A percentile compares a stretch with the other conserved stretches of the same genome.
These are phyloP conservation scores for Rhinogobius similis DNA, from an alignment of 2,113 vertebrate species.

Conservation along the genomic window DNA sequence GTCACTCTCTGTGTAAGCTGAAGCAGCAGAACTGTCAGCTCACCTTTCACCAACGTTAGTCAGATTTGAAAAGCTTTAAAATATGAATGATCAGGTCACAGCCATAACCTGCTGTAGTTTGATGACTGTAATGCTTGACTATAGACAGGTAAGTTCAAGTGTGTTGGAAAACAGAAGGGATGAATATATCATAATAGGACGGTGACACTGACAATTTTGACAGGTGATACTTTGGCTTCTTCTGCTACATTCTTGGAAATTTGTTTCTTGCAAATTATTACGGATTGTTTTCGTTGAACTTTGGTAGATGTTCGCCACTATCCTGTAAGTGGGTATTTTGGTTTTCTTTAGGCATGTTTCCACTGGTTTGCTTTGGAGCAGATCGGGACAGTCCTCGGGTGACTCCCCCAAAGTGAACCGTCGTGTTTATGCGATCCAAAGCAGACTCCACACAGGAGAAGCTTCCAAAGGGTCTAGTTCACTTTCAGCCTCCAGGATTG, in stretches of 20 bases:
- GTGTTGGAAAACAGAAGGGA: not conserved
- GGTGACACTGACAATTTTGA: not conserved
- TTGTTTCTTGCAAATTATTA: too few species aligned
- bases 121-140: not conserved
- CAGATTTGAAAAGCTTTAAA: constrained; percentile 5
- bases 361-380: too few species aligned
- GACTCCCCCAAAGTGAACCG: too few species aligned
- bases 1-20: constrained; percentile 1
- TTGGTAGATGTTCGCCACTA: not conserved
- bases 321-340: not conserved
- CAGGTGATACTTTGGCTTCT: not conserved
- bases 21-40: constrained; percentile 11
- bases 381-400: too few species aligned
- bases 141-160: not conserved
- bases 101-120: not conserved
- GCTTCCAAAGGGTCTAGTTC: too few species aligned
- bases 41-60: constrained; percentile 5
- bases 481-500: too few species aligned
- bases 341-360: not conserved
- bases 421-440: too few species aligned
- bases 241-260: too few species aligned
- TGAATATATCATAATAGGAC: not conserved
- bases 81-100: constrained; percentile 9
- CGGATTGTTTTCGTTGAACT: not conserved
- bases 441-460: too few species aligned